phyloP scores from a whole-genome alignment of 2,888 invertebrate genomes.

The Nowickia ferox region DNA sequence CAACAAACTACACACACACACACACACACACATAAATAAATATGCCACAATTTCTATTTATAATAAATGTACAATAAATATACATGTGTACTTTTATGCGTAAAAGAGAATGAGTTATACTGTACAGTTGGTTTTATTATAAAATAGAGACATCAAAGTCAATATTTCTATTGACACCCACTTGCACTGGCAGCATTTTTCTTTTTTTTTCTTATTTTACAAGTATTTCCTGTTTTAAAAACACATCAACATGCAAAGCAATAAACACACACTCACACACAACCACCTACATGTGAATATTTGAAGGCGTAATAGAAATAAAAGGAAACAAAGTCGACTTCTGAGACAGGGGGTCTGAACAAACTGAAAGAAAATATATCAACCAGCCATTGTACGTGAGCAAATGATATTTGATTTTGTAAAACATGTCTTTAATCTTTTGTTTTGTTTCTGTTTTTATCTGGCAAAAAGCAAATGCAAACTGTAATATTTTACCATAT shows the following conservation, averaged over 20 bases:
- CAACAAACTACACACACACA: conserved; percentile 11
- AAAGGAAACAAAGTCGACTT: neutral
- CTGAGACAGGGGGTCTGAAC: neutral
- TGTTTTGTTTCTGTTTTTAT: neutral
- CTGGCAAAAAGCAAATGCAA: neutral
- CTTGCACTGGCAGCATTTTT: conserved; percentile 36
- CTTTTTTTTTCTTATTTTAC: neutral
- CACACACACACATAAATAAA: neutral
- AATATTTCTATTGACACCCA: conserved; percentile 72
- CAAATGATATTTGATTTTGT: conserved; percentile 59
- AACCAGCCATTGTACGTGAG: conserved; percentile 8
- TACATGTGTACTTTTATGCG: neutral
- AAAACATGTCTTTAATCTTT: conserved; percentile 38
- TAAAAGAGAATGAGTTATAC: neutral
- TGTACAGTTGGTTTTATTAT: conserved; percentile 34
- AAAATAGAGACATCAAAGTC: conserved; percentile 55
- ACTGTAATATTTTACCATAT: neutral
- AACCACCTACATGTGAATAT: neutral
- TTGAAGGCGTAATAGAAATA: neutral
- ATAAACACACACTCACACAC: neutral
- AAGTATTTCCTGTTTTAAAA: conserved; percentile 36
- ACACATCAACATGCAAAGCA: neutral
- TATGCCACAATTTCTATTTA: neutral
- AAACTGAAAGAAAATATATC: neutral
- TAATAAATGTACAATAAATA: neutral